Percentiles rank a stretch among this genome's conserved stretches.
These are phyloP conservation scores for Druon quercuslanigerum DNA, from an alignment of 1,140 invertebrate genomes.

Conservation along the genomic window DNA sequence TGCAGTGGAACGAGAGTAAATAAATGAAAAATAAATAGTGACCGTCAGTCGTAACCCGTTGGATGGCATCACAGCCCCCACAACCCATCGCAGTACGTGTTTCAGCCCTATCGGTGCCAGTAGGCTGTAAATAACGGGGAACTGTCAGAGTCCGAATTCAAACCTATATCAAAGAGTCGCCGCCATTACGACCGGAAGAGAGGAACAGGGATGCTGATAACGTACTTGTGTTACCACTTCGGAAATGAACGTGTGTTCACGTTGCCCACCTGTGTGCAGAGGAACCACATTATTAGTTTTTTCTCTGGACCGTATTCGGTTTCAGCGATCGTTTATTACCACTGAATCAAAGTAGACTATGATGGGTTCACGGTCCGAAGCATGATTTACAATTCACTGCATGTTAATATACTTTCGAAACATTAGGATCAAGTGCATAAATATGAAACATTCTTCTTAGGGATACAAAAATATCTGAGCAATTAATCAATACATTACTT, in stretches of 20 bases:
- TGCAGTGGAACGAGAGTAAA: constrained; percentile 25
- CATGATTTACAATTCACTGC: background rate
- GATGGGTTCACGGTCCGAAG: too few relatives aligned
- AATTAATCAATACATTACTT: too few relatives aligned
- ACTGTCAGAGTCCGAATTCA: constrained; percentile 18
- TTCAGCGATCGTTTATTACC: background rate
- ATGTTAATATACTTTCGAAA: too few relatives aligned
- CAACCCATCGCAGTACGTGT: background rate
- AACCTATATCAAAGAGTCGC: constrained; percentile 24
- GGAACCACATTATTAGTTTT: constrained; percentile 14
- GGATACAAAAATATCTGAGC: too few relatives aligned
- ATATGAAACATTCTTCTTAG: too few relatives aligned
- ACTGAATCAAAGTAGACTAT: background rate
- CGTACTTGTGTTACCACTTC: constrained; percentile 18
- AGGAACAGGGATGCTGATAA: constrained; percentile 10
- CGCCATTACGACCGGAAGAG: constrained; percentile 16
- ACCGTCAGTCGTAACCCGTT: background rate
- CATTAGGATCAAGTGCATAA: too few relatives aligned
- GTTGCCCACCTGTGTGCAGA: constrained; percentile 1
- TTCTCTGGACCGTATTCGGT: background rate
- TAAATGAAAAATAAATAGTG: constrained; percentile 25
- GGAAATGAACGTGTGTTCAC: constrained; percentile 21
- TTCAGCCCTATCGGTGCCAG: constrained; percentile 22
- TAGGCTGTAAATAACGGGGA: constrained; percentile 26
- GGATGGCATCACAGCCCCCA: constrained; percentile 14